Evolutionary conservation across 2,797 vertebrate species (phyloP).

Genomic region (Psittacula echo): DNA sequence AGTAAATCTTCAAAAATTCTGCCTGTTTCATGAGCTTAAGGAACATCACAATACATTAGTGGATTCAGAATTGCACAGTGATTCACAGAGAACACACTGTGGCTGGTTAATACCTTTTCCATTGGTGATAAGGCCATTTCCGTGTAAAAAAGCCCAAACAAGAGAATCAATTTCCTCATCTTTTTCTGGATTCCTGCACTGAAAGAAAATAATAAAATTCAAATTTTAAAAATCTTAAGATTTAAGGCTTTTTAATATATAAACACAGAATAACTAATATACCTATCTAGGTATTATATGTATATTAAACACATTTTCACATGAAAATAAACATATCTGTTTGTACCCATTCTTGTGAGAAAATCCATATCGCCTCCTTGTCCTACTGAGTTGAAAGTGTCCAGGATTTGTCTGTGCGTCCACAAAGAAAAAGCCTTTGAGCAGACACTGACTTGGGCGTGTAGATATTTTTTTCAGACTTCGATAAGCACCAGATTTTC

Average conservation of each 20-base stretch:
- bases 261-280: not conserved
- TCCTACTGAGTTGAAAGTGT: not conserved
- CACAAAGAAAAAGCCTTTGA: not conserved
- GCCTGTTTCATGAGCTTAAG: not conserved
- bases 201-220: not conserved
- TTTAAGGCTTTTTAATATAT: not conserved
- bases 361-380: not conserved
- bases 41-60: not conserved
- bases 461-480: not conserved
- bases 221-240: not conserved
- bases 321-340: not conserved
- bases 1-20: slow-evolving; percentile 21
- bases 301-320: not conserved
- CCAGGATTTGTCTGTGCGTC: not conserved
- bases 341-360: not conserved
- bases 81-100: not conserved
- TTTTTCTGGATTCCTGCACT: not conserved
- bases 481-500: not conserved
- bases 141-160: not conserved
- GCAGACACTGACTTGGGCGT: not conserved
- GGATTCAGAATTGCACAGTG: not conserved
- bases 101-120: not conserved
- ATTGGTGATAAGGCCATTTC: not conserved
- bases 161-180: not conserved
- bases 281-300: not conserved